Conservation (phyloP, 2,797 vertebrate genomes). For the Carapus acus region DNA sequence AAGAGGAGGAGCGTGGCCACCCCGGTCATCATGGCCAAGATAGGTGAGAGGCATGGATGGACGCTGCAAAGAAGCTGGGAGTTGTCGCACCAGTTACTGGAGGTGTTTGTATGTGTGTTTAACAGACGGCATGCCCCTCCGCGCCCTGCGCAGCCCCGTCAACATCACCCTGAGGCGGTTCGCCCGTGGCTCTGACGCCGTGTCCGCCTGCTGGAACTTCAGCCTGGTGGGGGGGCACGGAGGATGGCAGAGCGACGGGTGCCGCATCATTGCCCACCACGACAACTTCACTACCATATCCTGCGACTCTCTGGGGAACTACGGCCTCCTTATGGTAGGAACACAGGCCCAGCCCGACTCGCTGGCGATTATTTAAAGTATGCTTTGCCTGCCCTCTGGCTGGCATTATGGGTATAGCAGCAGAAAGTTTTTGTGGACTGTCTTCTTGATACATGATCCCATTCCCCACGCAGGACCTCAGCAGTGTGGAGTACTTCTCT, state of each 20-base stretch:
- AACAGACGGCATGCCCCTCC: conserved; percentile 76
- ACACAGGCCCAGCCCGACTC: neutral
- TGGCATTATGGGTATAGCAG: neutral
- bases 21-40: conserved; percentile 89
- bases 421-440: too few relatives aligned
- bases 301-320: conserved; percentile 88
- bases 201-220: conserved; percentile 89
- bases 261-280: conserved; percentile 82
- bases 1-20: conserved; percentile 88
- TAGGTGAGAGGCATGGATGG: conserved; percentile 68
- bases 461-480: conserved; percentile 78
- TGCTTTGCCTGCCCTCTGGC: conserved; percentile 5
- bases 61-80: too few relatives aligned
- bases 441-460: neutral
- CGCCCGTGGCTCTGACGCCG: conserved; percentile 82
- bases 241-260: conserved; percentile 90
- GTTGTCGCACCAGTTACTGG: neutral
- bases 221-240: conserved; percentile 85
- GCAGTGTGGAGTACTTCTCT: conserved; percentile 76
- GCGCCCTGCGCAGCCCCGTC: conserved; percentile 72
- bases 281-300: conserved; percentile 92
- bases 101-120: neutral
- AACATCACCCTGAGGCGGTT: conserved; percentile 88
- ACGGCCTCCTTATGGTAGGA: conserved; percentile 90
- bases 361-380: too few relatives aligned